phyloP scores from a whole-genome alignment of 2,797 vertebrate genomes.

The Choloepus didactylus region DNA sequence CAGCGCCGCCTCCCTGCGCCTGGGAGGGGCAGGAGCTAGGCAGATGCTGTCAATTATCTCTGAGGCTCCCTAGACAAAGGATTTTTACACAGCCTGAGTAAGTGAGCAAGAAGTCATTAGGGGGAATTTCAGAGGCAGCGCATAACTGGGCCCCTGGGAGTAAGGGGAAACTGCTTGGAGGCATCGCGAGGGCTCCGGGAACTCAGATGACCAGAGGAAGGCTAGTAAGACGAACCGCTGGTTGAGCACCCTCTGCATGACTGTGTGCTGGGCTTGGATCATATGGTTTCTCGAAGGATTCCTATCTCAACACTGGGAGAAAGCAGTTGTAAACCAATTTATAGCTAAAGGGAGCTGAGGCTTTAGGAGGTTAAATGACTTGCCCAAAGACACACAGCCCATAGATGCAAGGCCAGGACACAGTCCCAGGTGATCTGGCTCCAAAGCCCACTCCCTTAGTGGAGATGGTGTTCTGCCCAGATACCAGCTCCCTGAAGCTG shows the following conservation, averaged over 20 bases:
- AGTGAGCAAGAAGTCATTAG: neutral
- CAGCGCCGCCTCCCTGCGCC: accelerated
- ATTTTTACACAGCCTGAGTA: neutral
- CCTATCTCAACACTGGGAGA: neutral
- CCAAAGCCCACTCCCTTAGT: neutral
- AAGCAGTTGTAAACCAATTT: neutral
- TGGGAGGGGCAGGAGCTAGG: neutral
- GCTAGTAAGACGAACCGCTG: accelerated
- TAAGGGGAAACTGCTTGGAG: neutral
- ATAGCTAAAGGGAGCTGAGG: neutral
- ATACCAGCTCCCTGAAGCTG: neutral
- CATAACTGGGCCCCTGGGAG: accelerated
- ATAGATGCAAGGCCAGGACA: neutral
- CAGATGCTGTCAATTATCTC: neutral
- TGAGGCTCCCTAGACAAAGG: neutral
- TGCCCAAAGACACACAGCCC: neutral
- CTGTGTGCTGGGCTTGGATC: neutral
- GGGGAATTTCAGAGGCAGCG: accelerated
- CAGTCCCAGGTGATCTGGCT: neutral
- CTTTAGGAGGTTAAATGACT: neutral
- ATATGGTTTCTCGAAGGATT: no score
- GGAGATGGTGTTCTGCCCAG: neutral
- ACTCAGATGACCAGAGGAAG: neutral
- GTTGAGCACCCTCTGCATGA: accelerated
- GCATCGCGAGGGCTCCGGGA: neutral